phyloP scores from a whole-genome alignment of 2,888 invertebrate genomes.

The Corbicula japonica region DNA sequence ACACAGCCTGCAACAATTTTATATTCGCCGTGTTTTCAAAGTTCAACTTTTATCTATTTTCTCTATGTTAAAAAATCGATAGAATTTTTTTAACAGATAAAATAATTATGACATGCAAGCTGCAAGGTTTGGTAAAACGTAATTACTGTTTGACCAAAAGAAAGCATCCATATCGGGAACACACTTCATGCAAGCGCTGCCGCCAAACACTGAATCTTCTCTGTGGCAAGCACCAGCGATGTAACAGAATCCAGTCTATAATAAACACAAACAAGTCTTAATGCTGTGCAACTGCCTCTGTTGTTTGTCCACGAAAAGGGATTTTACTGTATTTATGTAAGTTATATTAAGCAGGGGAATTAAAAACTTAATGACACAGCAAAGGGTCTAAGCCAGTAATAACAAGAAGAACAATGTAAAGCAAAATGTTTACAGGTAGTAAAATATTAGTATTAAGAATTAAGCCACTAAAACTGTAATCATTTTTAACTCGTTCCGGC shows the following conservation, averaged over 20 bases:
- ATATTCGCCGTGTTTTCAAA: not conserved
- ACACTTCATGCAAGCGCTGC: conserved; percentile 3
- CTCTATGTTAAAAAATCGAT: not conserved
- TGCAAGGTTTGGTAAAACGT: too few relatives aligned
- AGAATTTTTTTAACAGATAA: not conserved
- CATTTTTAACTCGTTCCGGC: not conserved
- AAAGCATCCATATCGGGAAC: not conserved
- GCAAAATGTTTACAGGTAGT: not conserved
- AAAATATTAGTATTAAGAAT: not conserved
- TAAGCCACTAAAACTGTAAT: not conserved
- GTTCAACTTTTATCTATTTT: not conserved
- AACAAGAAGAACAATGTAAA: not conserved
- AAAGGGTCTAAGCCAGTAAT: not conserved
- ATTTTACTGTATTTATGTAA: not conserved
- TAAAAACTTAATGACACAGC: not conserved
- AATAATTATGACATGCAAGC: too few relatives aligned
- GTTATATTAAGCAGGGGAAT: not conserved
- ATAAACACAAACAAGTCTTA: conserved; percentile 31
- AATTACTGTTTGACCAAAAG: conserved; percentile 12
- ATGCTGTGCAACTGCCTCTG: not conserved
- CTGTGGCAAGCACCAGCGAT: conserved; percentile 24
- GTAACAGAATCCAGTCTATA: conserved; percentile 28
- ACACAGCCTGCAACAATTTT: not conserved
- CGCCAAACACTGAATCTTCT: not conserved
- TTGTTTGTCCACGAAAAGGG: too few relatives aligned